Evolutionary conservation across 2,797 vertebrate species (phyloP).

Genomic region (Cirrhinus mrigala): DNA sequence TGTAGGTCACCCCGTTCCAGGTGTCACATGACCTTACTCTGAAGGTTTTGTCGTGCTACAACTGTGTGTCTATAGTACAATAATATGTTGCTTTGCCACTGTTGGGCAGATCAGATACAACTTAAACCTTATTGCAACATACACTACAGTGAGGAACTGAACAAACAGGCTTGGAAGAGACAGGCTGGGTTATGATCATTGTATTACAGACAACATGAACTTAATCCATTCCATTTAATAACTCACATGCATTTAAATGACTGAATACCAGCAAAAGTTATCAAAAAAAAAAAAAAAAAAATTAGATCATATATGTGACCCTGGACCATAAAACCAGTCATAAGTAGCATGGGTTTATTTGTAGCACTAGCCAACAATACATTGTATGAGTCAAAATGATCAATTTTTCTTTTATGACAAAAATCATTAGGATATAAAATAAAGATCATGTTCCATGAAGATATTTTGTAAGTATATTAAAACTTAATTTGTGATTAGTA

Average conservation of each 20-base stretch:
- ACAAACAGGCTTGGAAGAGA: neutral
- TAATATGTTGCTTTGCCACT: neutral
- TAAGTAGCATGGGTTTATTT: no score
- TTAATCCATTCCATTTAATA: neutral
- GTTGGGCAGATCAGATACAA: neutral
- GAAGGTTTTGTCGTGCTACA: neutral
- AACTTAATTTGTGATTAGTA: no score
- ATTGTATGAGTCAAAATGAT: no score
- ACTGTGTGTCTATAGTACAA: neutral
- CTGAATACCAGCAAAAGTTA: no score
- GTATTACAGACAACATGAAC: neutral
- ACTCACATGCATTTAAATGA: neutral
- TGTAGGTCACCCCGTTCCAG: neutral
- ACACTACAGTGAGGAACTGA: neutral
- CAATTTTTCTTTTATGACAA: no score
- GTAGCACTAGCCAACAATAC: no score
- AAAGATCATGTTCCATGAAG: no score
- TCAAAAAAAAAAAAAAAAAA: no score
- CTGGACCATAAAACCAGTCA: no score
- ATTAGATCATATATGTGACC: no score
- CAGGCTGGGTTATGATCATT: neutral
- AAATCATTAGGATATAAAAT: no score
- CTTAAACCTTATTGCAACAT: neutral
- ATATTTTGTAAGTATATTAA: no score
- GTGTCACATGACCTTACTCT: conserved; percentile 14